Base-by-base conservation (phyloP, 2,888 invertebrate species). In the Agrotis ipsilon region DNA sequence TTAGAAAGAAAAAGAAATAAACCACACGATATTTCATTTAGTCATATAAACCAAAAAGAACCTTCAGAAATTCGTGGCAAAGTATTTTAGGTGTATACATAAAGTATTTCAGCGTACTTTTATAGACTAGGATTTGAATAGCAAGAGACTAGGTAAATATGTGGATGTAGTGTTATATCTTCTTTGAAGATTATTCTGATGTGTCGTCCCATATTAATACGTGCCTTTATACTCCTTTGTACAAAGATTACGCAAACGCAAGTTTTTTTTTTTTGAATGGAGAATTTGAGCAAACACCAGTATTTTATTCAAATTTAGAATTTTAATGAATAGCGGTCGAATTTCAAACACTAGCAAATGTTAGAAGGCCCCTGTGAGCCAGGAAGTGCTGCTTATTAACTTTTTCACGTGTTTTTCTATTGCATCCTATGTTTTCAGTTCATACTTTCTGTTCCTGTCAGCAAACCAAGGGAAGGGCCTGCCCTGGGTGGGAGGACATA, bases 21-120 rank as follows among this genome's bases (percentile, higher is more conserved):
- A 75, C 76, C 80, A 61, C 66, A 75, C 51, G 66, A 70, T 72
- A 73, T 85, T 81, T 84, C 72, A 80, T 81, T 83, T 83, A 71
- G 62, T 7, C 27, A 39, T 39, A 49, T 55, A 81, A 75, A 72
- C 62, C 62, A 84, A 76, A 83, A 72, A 70, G 57, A 60, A 45
- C 45, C 54, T 27, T 45, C 49, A 39, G 59, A 66, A 57, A 43
- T 63, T 43, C 48, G 18, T 13, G n/a, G 32, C 14, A n/a, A 16
- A 61, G 39, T 57, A 48, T 64, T 76, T 59, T 69, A 65, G 63
- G 69, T 74, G 62, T 72, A 74, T 72, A 54, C 57, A 24, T 49
- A 65, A 69, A 70, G 54, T 63, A 63, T 70, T 77, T 52, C 49
- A 64, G 55, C 62, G 49, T 70, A 75, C 72, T 55, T 74, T 55